Evolutionary conservation across 1,140 invertebrate genomes (phyloP).

Genomic region (Macrobrachium nipponense): DNA sequence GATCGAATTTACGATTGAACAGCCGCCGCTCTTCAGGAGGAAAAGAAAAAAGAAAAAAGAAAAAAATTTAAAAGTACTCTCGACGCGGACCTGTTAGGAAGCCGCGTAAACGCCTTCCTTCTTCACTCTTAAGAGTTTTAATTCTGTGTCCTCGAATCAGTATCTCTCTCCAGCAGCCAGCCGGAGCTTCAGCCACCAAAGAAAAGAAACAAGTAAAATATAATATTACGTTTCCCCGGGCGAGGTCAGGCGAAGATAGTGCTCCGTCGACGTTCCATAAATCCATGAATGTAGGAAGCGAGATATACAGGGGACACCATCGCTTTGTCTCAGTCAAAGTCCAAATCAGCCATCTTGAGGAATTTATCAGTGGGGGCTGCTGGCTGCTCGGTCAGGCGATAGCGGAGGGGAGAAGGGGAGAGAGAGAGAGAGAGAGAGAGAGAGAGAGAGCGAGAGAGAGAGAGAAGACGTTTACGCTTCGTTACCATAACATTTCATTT

Average conservation of each 20-base stretch:
- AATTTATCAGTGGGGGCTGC: slow-evolving; percentile 49
- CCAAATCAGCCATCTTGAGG: slow-evolving; percentile 46
- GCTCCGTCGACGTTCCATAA: slow-evolving; percentile 43
- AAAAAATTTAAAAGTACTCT: no score
- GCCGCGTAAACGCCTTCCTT: no score
- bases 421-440: not conserved
- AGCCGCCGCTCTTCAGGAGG: no score
- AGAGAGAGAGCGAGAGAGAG: not conserved
- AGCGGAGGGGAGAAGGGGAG: no score
- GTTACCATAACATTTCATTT: no score
- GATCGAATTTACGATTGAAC: no score
- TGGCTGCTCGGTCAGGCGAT: not conserved
- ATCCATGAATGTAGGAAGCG: slow-evolving; percentile 56
- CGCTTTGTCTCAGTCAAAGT: slow-evolving; percentile 58
- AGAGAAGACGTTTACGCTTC: not conserved
- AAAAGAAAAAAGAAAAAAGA: no score
- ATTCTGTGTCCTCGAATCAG: no score
- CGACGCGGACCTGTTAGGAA: no score
- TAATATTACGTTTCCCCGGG: slow-evolving; percentile 32
- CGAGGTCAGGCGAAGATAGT: slow-evolving; percentile 26
- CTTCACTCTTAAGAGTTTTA: no score
- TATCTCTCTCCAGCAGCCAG: no score
- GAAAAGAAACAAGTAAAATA: slow-evolving; percentile 25
- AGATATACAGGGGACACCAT: slow-evolving; percentile 48
- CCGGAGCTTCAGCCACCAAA: no score